phyloP scores from a whole-genome alignment of 2,888 invertebrate genomes.

The Drosophila parthenogenetica region DNA sequence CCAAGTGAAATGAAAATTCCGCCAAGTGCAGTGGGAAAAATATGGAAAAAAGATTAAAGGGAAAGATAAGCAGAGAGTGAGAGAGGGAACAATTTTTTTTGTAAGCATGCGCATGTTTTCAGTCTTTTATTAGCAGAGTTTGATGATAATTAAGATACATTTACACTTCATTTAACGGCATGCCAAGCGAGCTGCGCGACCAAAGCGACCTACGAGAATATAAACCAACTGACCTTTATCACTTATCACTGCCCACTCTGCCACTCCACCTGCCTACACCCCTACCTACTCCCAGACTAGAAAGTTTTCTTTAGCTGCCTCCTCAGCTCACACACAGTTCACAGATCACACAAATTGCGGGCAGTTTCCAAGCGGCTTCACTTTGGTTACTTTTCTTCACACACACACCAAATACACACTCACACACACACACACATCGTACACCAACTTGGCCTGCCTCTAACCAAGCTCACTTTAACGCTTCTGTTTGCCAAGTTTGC shows the following conservation, averaged over 20 bases:
- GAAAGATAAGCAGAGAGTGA: slow-evolving; percentile 4
- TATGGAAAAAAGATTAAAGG: not conserved
- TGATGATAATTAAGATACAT: slow-evolving; percentile 70
- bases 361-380: slow-evolving; percentile 61
- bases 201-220: slow-evolving; percentile 19
- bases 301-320: slow-evolving; percentile 40
- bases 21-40: slow-evolving; percentile 37
- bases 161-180: slow-evolving; percentile 65
- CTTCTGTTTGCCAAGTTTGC: slow-evolving; percentile 52
- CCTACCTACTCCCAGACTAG: slow-evolving; percentile 29
- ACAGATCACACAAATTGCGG: slow-evolving; percentile 39
- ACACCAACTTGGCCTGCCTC: slow-evolving; percentile 7
- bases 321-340: slow-evolving; percentile 10
- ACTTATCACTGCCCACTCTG: not conserved
- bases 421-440: not conserved
- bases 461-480: slow-evolving; percentile 33
- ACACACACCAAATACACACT: slow-evolving; percentile 7
- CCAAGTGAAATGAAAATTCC: slow-evolving; percentile 43
- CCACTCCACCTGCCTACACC: not conserved
- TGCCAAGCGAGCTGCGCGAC: slow-evolving; percentile 20
- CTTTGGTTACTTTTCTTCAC: slow-evolving; percentile 20
- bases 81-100: slow-evolving; percentile 4
- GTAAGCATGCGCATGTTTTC: slow-evolving; percentile 68
- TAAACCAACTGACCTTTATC: slow-evolving; percentile 2
- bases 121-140: slow-evolving; percentile 55